Evolutionary conservation across 2,888 invertebrate genomes (phyloP), one percentile per base, ranked within the genome.

Genomic region (Allacma fusca): DNA sequence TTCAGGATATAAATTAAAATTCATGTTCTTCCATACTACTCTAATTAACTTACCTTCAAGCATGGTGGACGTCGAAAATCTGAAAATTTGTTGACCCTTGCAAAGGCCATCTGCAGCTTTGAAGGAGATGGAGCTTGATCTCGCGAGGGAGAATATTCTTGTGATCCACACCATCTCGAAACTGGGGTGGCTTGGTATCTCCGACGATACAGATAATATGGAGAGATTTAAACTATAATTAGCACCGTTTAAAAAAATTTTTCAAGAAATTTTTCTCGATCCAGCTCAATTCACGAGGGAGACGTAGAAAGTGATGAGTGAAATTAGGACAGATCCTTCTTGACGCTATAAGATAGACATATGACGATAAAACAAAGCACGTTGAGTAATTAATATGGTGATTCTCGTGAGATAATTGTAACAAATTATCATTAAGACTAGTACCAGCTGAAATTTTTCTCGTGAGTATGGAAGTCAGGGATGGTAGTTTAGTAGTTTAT

Each of bases 1-100:
- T n/a, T n/a, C n/a, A n/a, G n/a, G n/a, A n/a, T n/a, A n/a, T n/a
- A n/a, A n/a, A n/a, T n/a, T n/a, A n/a, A n/a, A n/a, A n/a, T n/a
- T n/a, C n/a, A n/a, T n/a, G n/a, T n/a, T n/a, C n/a, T n/a, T n/a
- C n/a, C n/a, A n/a, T n/a, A n/a, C n/a, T n/a, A n/a, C n/a, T 19
- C 5, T 50, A 16, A 50, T 50, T 13, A 19, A 77, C 21, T 78
- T 79, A 82, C 82, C 82, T 70, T 78, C 80, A 40, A 76, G 43
- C 34, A 80, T 76, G n/a, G 78, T 57, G 4, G 79, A 76, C 16
- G 82, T 82, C 1, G 82, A 82, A 70, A 82, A 79, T 67, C 67
- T 79, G 40, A 57, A 72, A 57, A 62, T 70, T 29, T 77, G 76
- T 29, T 68, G 62, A 43, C 64, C 28, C 7, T 74, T 26, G 28